phyloP scores from a whole-genome alignment of 2,888 invertebrate species.

The Oligia latruncula region DNA sequence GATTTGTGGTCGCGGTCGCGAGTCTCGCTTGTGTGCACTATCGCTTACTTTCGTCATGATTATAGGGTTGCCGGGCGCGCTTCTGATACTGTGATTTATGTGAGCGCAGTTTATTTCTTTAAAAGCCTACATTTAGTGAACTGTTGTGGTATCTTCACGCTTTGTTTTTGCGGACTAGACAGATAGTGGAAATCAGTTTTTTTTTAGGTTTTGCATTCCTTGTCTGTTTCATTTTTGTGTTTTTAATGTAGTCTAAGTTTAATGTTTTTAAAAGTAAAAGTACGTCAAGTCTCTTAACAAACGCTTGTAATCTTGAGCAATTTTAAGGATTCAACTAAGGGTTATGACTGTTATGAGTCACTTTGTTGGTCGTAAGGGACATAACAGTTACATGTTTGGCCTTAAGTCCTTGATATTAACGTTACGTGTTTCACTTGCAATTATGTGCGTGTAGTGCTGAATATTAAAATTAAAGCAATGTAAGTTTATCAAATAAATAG shows the following conservation, averaged over 20 bases:
- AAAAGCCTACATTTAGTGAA: conserved; percentile 25
- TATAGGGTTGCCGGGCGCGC: conserved; percentile 65
- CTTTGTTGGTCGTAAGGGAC: conserved; percentile 7
- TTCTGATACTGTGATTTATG: conserved; percentile 50
- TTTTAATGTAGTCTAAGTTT: too few species aligned
- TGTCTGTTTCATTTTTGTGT: too few species aligned
- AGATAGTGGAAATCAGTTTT: background rate
- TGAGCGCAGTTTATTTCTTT: conserved; percentile 25
- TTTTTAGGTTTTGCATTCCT: background rate
- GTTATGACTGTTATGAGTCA: background rate
- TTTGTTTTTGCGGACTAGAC: background rate
- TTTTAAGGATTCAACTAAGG: background rate
- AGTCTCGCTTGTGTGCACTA: conserved; percentile 72
- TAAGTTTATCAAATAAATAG: conserved; percentile 16
- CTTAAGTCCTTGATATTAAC: conserved; percentile 6
- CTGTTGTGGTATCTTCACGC: conserved; percentile 1
- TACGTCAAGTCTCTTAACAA: background rate
- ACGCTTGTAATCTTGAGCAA: conserved; percentile 10
- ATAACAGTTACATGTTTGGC: background rate
- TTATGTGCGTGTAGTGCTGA: conserved; percentile 9
- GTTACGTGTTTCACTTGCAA: conserved; percentile 12
- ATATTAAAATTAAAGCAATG: background rate
- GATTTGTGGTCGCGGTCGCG: conserved; percentile 79
- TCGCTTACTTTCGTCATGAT: conserved; percentile 71
- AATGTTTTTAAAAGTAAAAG: too few species aligned